Evolutionary conservation across 2,113 vertebrate species (phyloP), one percentile per base, ranked within the genome.

Genomic region (Gulo gulo): DNA sequence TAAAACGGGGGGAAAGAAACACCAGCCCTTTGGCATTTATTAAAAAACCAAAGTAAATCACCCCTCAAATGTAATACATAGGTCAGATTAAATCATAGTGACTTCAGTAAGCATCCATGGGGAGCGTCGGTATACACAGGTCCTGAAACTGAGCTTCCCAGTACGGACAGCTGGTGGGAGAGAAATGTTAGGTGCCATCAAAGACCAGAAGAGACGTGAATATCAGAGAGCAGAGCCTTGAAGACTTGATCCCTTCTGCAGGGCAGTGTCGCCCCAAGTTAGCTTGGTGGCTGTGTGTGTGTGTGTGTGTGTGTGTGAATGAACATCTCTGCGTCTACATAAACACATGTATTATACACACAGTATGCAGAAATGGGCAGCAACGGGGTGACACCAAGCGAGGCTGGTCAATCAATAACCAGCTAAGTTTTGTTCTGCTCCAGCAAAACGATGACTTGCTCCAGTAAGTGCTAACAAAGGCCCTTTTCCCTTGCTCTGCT

Each of bases 381-480:
- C 59, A 52, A 84, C 93, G 88, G 78, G 74, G 42, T 81, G 63
- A 93, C 67, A 86, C 36, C 6, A 31, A 69, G 26, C 89, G 3
- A 96, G 91, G 82, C 55, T 85, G 83, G 73, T 96, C 95, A 92
- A 39, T 98, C 97, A 95, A 36, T 97, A 98, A 97, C 96, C 92
- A 97, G 90, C 78, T 61, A 96, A 95, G 76, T 98, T 98, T 94
- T 97, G 82, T 98, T 97, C 95, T 97, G 86, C 95, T 91, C 91
- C 74, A 92, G 97, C 69, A 97, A 97, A 98, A 98, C 69, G 29
- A 95, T 5, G 95, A 87, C 96, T 98, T 95, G 95, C 98, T 97
- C 98, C 98, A 98, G 91, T 96, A 98, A 97, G 92, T 97, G 95
- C 95, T 97, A 98, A 98, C 97, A 98, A 98, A 98, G 98, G 91